Percentiles rank a stretch among this genome's conserved stretches.
These are phyloP conservation scores for Cephus rjabovi DNA, from an alignment of 2,888 invertebrate species.

Conservation along the genomic window DNA sequence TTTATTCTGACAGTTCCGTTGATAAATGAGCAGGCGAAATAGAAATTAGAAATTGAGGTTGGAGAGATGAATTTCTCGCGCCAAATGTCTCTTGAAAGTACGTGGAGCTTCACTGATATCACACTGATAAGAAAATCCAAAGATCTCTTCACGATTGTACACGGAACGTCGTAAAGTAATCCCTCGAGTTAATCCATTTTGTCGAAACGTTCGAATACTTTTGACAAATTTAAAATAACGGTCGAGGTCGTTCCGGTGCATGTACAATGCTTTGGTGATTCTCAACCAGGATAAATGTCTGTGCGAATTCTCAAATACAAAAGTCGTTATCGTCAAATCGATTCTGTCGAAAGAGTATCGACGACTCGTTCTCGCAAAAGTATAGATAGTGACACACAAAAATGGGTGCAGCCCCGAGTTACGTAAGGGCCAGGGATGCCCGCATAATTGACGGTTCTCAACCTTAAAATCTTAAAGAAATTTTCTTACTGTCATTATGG, in stretches of 20 bases:
- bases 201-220: background rate
- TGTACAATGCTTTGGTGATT: background rate
- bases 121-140: background rate
- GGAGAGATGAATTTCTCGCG: background rate
- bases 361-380: conserved; percentile 21
- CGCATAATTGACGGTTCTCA: background rate
- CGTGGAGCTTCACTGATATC: background rate
- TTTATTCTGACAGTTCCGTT: background rate
- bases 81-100: background rate
- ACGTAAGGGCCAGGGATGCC: conserved; percentile 21
- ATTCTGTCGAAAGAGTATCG: conserved; percentile 24
- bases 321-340: background rate
- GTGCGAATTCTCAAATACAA: background rate
- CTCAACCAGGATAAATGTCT: background rate
- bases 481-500: background rate
- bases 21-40: background rate
- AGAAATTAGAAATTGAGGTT: background rate
- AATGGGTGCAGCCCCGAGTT: conserved; percentile 35
- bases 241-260: background rate
- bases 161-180: background rate
- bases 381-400: conserved; percentile 21
- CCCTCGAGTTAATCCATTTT: background rate
- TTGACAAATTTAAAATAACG: background rate
- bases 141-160: background rate
- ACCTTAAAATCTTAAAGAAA: background rate